Evolutionary conservation across 2,888 invertebrate genomes (phyloP), one percentile per base, ranked within the genome.

Genomic region (Abscondita cerata): DNA sequence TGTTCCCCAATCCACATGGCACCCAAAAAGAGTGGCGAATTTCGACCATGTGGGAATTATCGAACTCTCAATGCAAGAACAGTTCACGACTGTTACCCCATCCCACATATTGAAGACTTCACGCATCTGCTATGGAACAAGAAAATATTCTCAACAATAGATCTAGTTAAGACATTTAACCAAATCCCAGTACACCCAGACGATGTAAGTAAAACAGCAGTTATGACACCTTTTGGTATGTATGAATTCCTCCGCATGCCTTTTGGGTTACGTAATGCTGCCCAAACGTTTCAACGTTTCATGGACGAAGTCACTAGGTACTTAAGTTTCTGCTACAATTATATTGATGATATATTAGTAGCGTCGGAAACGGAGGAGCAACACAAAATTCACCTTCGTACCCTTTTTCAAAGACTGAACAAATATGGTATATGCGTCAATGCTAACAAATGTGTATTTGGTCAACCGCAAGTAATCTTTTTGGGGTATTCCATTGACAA

Each of bases 11-110:
- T 75, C 0, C 73, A 74, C 59, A 57, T 75, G 48, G 71, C 68
- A 4, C 67, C 66, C 6, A 76, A 76, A 55, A 67, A 68, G 40
- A 62, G 66, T 8, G 70, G 70, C 13, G 66, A 68, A 1, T 75
- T 72, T 41, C 74, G 75, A 9, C 76, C 73, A 68, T 80, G 81
- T 68, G 71, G 77, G 0, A 76, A 80, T 36, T 80, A 76, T 52
- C 54, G 78, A 0, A 18, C 15, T 0, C 61, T 78, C 0, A 78
- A 77, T 46, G 70, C 68, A 0, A 68, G 78, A 75, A 75, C 83
- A 81, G 73, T 83, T 82, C 75, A 78, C 75, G 65, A 78, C 76
- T 2, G 81, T 81, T 57, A 81, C 81, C 76, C 78, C 0, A 57
- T 74, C 3, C 68, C 72, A 1, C 72, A 75, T 52, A 70, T 79